These are phyloP conservation scores for Penaeus vannamei DNA, from an alignment of 1,140 invertebrate genomes.

Conservation along the genomic window DNA sequence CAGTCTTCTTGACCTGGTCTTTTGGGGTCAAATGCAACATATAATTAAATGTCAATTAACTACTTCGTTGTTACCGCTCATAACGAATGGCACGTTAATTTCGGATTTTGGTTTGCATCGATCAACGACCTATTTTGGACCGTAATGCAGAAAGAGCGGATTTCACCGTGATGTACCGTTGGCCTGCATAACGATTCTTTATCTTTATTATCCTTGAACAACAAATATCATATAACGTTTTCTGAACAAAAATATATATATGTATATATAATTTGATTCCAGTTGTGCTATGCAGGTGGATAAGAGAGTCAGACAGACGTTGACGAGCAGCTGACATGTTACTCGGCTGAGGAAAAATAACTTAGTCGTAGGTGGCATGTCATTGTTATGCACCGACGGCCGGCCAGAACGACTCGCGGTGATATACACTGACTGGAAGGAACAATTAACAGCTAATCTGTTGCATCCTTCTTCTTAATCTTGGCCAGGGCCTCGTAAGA, in stretches of 20 bases:
- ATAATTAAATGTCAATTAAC: conserved; percentile 63
- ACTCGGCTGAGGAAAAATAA: neutral
- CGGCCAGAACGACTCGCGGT: no score
- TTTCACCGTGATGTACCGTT: conserved; percentile 18
- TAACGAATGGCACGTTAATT: conserved; percentile 59
- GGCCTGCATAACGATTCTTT: no score
- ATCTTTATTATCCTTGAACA: no score
- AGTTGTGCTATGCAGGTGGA: conserved; percentile 3
- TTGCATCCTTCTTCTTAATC: no score
- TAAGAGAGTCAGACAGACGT: conserved; percentile 26
- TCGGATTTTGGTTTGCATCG: conserved; percentile 44
- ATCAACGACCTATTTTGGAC: conserved; percentile 52
- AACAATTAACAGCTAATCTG: no score
- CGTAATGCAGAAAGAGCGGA: conserved; percentile 8
- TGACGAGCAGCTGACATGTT: conserved; percentile 27
- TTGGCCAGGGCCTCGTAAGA: no score
- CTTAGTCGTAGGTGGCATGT: neutral
- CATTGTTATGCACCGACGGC: neutral
- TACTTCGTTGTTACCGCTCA: conserved; percentile 59
- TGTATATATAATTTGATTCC: no score
- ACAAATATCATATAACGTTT: no score
- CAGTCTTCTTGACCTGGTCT: conserved; percentile 61
- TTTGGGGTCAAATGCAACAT: conserved; percentile 60
- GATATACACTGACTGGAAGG: no score
- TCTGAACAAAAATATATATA: no score